These are phyloP conservation scores for Lissocephala sabroskyi DNA, from an alignment of 2,888 invertebrate genomes.

Conservation along the genomic window DNA sequence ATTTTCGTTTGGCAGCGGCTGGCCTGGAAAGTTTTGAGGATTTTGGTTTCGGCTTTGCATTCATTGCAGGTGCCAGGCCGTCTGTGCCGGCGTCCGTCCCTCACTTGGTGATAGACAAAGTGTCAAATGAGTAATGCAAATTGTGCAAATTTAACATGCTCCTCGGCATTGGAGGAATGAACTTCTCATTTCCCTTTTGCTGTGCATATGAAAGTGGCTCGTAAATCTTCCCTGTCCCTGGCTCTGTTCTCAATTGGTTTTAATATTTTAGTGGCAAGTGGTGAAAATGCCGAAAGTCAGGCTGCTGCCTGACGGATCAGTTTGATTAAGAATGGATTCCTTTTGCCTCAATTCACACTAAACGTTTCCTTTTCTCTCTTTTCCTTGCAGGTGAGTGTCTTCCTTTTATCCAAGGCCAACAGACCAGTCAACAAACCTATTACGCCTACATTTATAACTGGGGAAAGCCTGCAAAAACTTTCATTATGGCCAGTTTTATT, in stretches of 20 bases:
- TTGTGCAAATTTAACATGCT: slow-evolving; percentile 19
- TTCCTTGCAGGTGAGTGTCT: slow-evolving; percentile 28
- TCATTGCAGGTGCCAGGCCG: slow-evolving; percentile 34
- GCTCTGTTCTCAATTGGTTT: not conserved
- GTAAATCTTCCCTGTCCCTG: slow-evolving; percentile 45
- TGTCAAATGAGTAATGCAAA: slow-evolving; percentile 66
- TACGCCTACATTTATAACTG: slow-evolving; percentile 55
- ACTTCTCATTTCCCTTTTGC: slow-evolving; percentile 23
- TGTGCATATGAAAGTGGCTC: slow-evolving; percentile 61
- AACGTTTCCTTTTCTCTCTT: slow-evolving; percentile 7
- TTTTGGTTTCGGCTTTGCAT: slow-evolving; percentile 14
- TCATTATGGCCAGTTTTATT: slow-evolving; percentile 58
- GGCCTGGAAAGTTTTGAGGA: slow-evolving; percentile 24
- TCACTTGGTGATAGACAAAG: slow-evolving; percentile 42
- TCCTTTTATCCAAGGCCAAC: slow-evolving; percentile 7
- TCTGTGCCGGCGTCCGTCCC: slow-evolving; percentile 11
- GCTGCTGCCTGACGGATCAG: no score
- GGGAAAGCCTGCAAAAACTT: slow-evolving; percentile 30
- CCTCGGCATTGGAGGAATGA: not conserved
- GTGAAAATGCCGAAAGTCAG: not conserved
- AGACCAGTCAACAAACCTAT: slow-evolving; percentile 59
- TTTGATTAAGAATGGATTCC: no score
- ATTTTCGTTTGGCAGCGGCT: slow-evolving; percentile 12
- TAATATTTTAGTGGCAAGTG: slow-evolving; percentile 1
- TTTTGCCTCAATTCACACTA: no score